Evolutionary conservation across 2,113 vertebrate genomes (phyloP), one percentile per base, ranked within the genome.

Genomic region (Onychostruthus taczanowskii): DNA sequence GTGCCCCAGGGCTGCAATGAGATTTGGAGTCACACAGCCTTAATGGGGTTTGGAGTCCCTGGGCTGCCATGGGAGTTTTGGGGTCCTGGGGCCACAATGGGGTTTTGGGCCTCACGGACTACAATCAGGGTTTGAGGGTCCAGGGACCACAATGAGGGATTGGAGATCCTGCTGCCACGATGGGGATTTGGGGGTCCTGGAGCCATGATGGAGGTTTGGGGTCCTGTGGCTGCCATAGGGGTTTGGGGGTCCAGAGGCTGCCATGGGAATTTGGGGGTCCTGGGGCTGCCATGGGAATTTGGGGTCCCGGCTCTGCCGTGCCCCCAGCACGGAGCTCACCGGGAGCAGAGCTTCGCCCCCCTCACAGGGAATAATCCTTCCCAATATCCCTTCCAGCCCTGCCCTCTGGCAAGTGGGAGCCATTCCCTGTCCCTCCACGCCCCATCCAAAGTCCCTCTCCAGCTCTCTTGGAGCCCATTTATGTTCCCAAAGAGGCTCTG

Each of bases 271-370:
- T 33, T 62, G 58, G 28, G 66, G 47, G 50, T n/a, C 17, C 12
- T 0, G 3, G 17, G 31, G 11, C 1, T 4, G 9, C 3, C 0
- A 7, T 9, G 16, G 9, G 28, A 9, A 4, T 37, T 52, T 33
- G 30, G 31, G 28, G 39, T 30, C 28, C 52, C 10, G 0, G 31
- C 7, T 37, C 53, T 77, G 73, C 53, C 3, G 2, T 28, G 39
- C 8, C 10, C 5, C 23, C 19, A 6, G 0, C 73, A 33, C 5
- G 1, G 55, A 52, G 33, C 15, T 59, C 52, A 14, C 26, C 2
- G 1, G 53, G 31, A 43, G 53, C 7, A 3, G 8, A 50, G 27
- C 37, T 9, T 44, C 13, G 2, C 3, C 44, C 7, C 6, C 18
- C 18, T 30, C 44, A 0, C 28, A 59, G 43, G 28, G 46, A 20